Conservation (phyloP, 2,113 vertebrate species). For the Leptobrachium leishanense region DNA sequence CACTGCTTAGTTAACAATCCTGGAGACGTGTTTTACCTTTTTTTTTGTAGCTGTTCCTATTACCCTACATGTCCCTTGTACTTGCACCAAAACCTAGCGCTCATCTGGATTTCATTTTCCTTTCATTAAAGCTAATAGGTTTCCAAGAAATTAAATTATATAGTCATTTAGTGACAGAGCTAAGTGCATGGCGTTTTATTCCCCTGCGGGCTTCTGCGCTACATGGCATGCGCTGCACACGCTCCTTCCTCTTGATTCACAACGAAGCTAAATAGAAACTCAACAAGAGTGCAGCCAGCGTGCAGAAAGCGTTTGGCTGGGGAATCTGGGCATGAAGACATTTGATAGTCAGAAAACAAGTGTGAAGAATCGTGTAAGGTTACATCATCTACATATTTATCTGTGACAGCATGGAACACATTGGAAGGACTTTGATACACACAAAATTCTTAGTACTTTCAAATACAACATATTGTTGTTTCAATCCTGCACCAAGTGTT, state of each 20-base stretch:
- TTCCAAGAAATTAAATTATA: conserved; percentile 75
- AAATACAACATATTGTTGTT: too few relatives aligned
- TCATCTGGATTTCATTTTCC: conserved; percentile 70
- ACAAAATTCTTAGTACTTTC: too few relatives aligned
- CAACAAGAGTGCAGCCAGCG: too few relatives aligned
- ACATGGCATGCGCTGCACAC: conserved; percentile 25
- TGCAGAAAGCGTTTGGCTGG: too few relatives aligned
- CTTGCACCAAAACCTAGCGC: conserved; percentile 62
- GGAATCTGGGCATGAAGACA: too few relatives aligned
- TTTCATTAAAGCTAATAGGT: conserved; percentile 72
- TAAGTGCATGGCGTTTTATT: conserved; percentile 63
- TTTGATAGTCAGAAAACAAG: too few relatives aligned
- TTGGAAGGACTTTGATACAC: too few relatives aligned
- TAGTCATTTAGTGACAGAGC: conserved; percentile 66
- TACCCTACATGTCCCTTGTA: conserved; percentile 61
- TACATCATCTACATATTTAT: too few relatives aligned
- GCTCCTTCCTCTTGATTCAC: conserved; percentile 46
- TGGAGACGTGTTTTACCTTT: neutral
- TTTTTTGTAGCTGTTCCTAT: neutral
- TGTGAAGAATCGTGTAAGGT: too few relatives aligned
- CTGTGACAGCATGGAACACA: too few relatives aligned
- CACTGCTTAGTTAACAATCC: too few relatives aligned
- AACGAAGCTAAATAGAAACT: neutral
- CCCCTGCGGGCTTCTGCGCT: conserved; percentile 55
- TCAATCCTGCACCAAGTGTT: too few relatives aligned